A percentile compares a stretch with the other conserved stretches of the same genome.
phyloP scores from a whole-genome alignment of 1,140 invertebrate genomes.

The Dreissena rostriformis region DNA sequence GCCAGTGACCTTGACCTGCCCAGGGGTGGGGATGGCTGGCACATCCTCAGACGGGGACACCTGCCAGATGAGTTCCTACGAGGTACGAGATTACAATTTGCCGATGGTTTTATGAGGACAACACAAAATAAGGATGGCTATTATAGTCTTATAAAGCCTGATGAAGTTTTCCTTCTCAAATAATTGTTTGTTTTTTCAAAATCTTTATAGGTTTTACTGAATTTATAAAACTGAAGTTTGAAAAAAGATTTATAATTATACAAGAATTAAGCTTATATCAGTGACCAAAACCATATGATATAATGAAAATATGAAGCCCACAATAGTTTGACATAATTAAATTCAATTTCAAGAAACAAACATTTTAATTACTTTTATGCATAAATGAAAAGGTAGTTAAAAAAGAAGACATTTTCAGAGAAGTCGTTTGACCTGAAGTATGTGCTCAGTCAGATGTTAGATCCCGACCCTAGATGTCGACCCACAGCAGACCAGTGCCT shows the following conservation, averaged over 20 bases:
- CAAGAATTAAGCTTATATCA: background rate
- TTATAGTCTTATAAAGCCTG: background rate
- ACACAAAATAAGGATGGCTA: background rate
- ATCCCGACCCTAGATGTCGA: constrained; percentile 82
- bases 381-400: too few species aligned
- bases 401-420: constrained; percentile 69
- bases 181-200: too few species aligned
- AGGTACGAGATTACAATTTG: constrained; percentile 65
- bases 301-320: too few species aligned
- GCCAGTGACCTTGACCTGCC: constrained; percentile 88
- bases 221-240: background rate
- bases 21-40: constrained; percentile 86
- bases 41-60: constrained; percentile 84
- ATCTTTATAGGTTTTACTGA: background rate
- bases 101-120: background rate
- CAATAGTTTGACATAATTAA: too few species aligned
- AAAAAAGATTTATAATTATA: background rate
- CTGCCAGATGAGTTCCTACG: constrained; percentile 81
- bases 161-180: background rate
- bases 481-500: constrained; percentile 84
- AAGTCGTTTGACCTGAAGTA: constrained; percentile 83
- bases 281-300: too few species aligned
- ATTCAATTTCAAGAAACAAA: too few species aligned
- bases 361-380: too few species aligned
- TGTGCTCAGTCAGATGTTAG: constrained; percentile 85